phyloP scores from a whole-genome alignment of 2,113 vertebrate genomes.

The Menura novaehollandiae region DNA sequence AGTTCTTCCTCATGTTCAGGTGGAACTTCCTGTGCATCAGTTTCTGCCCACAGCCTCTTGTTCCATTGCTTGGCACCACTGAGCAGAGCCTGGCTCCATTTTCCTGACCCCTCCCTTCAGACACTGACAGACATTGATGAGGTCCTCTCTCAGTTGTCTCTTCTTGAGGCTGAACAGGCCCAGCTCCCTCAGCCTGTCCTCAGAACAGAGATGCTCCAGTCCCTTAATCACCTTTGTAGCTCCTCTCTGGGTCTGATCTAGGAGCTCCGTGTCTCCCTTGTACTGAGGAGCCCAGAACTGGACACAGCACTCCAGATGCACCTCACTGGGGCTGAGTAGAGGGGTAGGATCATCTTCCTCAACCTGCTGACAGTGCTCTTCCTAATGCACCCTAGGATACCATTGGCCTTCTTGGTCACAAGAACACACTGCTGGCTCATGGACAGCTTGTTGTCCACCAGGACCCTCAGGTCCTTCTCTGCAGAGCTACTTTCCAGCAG shows the following conservation, averaged over 20 bases:
- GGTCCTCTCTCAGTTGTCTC: background rate
- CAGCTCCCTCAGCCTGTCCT: background rate
- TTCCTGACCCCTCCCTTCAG: background rate
- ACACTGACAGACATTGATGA: background rate
- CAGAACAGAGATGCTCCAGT: background rate
- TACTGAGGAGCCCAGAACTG: background rate
- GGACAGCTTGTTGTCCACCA: background rate
- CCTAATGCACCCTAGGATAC: background rate
- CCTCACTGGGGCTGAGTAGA: background rate
- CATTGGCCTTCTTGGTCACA: background rate
- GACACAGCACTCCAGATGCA: background rate
- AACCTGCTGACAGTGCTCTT: fast-evolving
- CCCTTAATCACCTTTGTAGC: background rate
- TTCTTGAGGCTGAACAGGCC: fast-evolving
- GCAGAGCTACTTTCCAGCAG: background rate
- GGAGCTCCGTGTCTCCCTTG: background rate
- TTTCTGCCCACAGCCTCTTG: fast-evolving
- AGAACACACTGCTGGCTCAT: background rate
- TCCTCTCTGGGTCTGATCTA: background rate
- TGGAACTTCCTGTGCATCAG: background rate
- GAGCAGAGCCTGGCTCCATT: background rate
- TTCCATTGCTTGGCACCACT: fast-evolving
- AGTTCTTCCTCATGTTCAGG: background rate
- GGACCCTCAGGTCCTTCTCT: background rate
- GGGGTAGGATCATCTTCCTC: background rate